phyloP scores from a whole-genome alignment of 1,140 invertebrate species.

The Nautilus pompilius region DNA sequence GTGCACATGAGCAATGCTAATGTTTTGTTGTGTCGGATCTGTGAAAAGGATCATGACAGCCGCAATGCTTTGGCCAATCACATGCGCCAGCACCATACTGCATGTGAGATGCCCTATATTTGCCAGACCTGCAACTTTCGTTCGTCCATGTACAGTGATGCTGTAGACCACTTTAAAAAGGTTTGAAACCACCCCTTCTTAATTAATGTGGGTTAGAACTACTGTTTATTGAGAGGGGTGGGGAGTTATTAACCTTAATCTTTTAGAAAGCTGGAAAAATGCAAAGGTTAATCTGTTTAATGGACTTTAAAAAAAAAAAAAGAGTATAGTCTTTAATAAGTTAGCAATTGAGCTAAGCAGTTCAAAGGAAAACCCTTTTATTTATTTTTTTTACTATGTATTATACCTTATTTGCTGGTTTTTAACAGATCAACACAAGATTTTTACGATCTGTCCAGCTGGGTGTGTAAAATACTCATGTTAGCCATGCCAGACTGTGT shows the following conservation, averaged over 20 bases:
- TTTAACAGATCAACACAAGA: no score
- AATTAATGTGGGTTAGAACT: not conserved
- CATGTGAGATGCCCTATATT: conserved; percentile 52
- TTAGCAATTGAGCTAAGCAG: no score
- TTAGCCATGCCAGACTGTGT: no score
- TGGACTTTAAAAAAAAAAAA: no score
- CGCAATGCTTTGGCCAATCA: conserved; percentile 29
- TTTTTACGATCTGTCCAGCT: no score
- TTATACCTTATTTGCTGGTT: not conserved
- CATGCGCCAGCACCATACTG: conserved; percentile 42
- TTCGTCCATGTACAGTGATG: conserved; percentile 51
- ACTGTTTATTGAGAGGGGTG: not conserved
- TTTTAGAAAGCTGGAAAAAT: no score
- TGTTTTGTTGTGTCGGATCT: conserved; percentile 50
- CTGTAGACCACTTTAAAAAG: conserved; percentile 54
- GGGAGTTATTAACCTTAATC: no score
- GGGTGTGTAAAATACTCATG: no score
- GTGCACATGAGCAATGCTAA: conserved; percentile 50
- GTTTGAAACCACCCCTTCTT: conserved; percentile 23
- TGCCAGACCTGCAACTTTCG: conserved; percentile 50
- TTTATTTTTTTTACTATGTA: not conserved
- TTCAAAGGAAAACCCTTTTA: not conserved
- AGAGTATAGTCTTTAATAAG: no score
- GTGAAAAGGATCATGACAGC: conserved; percentile 48
- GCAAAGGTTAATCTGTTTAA: no score